These are phyloP conservation scores for Choloepus hoffmanni DNA, from an alignment of 2,113 vertebrate species.

Conservation along the genomic window DNA sequence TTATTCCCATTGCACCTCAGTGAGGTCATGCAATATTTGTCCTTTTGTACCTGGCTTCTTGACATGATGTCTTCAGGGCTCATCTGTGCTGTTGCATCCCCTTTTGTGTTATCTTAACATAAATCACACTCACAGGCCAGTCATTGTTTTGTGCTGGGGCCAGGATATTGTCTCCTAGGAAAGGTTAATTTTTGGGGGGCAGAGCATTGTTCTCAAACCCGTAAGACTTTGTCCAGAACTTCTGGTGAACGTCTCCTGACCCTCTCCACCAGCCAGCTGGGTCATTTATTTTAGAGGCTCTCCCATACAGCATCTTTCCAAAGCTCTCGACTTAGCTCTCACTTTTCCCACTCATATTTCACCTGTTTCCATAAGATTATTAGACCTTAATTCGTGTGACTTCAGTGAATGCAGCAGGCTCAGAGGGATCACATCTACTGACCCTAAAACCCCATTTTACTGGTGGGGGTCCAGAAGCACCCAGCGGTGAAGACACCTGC, in stretches of 20 bases:
- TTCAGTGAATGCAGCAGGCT: neutral
- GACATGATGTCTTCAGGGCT: too few species aligned
- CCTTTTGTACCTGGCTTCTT: too few species aligned
- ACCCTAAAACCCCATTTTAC: neutral
- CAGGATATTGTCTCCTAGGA: neutral
- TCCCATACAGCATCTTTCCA: neutral
- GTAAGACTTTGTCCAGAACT: neutral
- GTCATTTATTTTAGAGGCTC: neutral
- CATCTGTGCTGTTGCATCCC: too few species aligned
- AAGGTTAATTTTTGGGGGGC: neutral
- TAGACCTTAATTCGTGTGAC: neutral
- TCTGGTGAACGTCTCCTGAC: neutral
- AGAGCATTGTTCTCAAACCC: neutral
- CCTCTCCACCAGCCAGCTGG: neutral
- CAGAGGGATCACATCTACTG: too few species aligned
- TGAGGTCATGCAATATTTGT: too few species aligned
- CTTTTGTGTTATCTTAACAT: neutral
- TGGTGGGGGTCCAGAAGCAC: too few species aligned
- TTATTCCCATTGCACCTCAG: too few species aligned
- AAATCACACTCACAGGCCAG: neutral
- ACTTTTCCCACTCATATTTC: neutral
- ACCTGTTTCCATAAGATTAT: neutral
- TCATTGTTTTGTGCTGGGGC: neutral
- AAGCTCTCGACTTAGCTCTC: neutral
- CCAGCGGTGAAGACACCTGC: too few species aligned